phyloP scores from a whole-genome alignment of 2,113 vertebrate genomes.

The Oncorhynchus masou region DNA sequence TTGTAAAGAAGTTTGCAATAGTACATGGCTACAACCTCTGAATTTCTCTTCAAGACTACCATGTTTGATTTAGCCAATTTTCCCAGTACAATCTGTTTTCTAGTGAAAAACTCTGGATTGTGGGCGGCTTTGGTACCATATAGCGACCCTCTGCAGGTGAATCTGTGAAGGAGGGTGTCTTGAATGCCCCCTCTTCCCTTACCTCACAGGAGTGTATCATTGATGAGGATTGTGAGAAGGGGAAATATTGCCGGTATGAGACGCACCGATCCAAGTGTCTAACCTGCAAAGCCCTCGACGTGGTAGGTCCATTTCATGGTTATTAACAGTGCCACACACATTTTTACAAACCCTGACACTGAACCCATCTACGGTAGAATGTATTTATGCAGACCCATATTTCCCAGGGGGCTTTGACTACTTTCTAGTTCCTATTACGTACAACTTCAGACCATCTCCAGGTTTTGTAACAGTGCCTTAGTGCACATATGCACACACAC shows the following conservation, averaged over 20 bases:
- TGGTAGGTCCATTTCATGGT: slow-evolving; percentile 66
- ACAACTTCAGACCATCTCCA: not conserved
- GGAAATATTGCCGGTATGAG: slow-evolving; percentile 80
- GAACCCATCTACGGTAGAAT: not conserved
- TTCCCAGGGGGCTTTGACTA: not conserved
- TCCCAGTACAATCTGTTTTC: not conserved
- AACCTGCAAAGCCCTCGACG: slow-evolving; percentile 77
- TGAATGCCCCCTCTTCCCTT: not conserved
- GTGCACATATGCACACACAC: not conserved
- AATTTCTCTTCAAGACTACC: not conserved
- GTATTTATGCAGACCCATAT: not conserved
- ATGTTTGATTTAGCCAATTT: not conserved
- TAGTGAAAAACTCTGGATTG: not conserved
- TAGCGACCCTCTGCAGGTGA: not conserved
- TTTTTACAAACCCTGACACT: not conserved
- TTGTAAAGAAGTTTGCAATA: not conserved
- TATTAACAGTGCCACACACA: slow-evolving; percentile 45
- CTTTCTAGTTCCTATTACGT: not conserved
- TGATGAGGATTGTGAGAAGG: slow-evolving; percentile 83
- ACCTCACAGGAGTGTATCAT: slow-evolving; percentile 82
- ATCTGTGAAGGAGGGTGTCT: not conserved
- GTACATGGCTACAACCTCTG: not conserved
- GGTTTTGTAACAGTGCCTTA: not conserved
- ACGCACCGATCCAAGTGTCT: slow-evolving; percentile 79
- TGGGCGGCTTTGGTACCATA: not conserved